Base-by-base conservation (phyloP, 2,797 vertebrate species). In the Gallirallus australis region DNA sequence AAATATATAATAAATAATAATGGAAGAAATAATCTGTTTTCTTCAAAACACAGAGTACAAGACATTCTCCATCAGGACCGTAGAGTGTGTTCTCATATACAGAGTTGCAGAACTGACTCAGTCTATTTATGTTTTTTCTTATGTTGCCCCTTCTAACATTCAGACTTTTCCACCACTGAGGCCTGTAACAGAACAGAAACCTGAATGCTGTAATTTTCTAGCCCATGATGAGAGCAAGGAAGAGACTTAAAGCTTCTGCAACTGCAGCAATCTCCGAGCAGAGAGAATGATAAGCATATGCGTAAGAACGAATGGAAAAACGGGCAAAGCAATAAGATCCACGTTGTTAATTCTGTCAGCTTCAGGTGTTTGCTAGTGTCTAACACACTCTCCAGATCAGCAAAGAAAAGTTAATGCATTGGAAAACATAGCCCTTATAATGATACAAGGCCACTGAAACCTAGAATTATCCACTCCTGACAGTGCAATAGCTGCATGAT, bases 381-480 rank as follows among this genome's bases (percentile, higher is more conserved):
- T 48, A 59, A 64, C 33, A 53, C 13, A 18, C 40, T 45, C 24
- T 60, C 30, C 76, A 86, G 42, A 87, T 30, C 23, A 47, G 30
- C 1, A 7, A 33, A 40, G 56, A 68, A 71, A 73, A 53, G 31
- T 60, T 82, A 86, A 72, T 48, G 40, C 28, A 27, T 30, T 37
- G n/a, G 63, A 92, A 94, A 92, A 79, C 19, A 69, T 71, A 63
- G 52, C 28, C 15, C 56, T 65, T 82, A 24, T 48, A 72, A 86
- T 30, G n/a, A 88, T 42, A 86, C 28, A 57, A 79, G 39, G 56
- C 28, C 35, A 75, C 2, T 35, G 69, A 94, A 92, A 89, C 54
- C 60, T 66, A 88, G 68, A 94, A 90, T 91, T 80, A 95, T 53
- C 81, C 78, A 42, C 72, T 84, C 70, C 52, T 86, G 47, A 52